Evolutionary conservation across 2,888 invertebrate genomes (phyloP).

Genomic region (Catocala sponsa): DNA sequence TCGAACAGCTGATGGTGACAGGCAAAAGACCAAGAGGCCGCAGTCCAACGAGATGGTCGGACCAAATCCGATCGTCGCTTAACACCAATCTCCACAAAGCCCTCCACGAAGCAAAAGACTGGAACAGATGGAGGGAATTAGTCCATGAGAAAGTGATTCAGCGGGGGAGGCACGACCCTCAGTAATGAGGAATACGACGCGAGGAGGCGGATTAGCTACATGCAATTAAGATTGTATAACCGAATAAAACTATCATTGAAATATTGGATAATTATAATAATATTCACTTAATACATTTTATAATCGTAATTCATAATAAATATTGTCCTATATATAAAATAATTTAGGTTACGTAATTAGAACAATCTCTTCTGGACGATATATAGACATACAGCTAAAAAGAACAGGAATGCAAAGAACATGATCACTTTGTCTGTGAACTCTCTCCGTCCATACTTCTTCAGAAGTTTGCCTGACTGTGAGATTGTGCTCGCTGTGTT

Average conservation of each 20-base stretch:
- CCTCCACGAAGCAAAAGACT: too few relatives aligned
- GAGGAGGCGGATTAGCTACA: too few relatives aligned
- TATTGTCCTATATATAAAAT: slow-evolving; percentile 43
- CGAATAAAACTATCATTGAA: not conserved
- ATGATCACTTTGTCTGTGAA: slow-evolving; percentile 98
- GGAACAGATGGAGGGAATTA: too few relatives aligned
- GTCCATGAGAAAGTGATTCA: too few relatives aligned
- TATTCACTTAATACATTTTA: slow-evolving; percentile 38
- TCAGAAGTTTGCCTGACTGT: slow-evolving; percentile 96
- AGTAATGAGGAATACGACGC: too few relatives aligned
- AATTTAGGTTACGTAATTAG: slow-evolving; percentile 65
- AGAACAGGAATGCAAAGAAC: slow-evolving; percentile 95
- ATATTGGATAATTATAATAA: slow-evolving; percentile 36
- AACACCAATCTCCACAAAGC: too few relatives aligned
- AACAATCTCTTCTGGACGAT: slow-evolving; percentile 97
- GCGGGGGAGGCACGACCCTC: too few relatives aligned
- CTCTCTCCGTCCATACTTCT: slow-evolving; percentile 97
- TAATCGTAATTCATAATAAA: slow-evolving; percentile 41
- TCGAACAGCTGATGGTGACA: too few relatives aligned
- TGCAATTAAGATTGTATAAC: too few relatives aligned
- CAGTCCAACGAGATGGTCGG: too few relatives aligned
- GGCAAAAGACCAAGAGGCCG: too few relatives aligned
- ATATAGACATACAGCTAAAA: slow-evolving; percentile 96
- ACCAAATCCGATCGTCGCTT: too few relatives aligned
- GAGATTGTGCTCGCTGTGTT: slow-evolving; percentile 95